Base-by-base conservation (phyloP, 2,888 invertebrate species). In the Lissonota sp. region DNA sequence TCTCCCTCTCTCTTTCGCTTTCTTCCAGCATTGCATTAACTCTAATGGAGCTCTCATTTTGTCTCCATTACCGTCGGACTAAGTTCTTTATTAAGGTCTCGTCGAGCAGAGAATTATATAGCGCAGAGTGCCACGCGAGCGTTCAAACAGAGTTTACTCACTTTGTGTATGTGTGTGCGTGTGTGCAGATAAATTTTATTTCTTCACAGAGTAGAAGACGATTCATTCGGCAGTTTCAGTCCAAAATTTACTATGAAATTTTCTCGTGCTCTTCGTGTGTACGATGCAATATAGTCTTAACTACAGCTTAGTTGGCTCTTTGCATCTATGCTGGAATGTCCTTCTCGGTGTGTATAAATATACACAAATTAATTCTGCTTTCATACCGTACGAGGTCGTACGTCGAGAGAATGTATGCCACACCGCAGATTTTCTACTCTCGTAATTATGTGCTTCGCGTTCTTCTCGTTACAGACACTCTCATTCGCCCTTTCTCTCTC, bases 31-130 rank as follows among this genome's bases (percentile, higher is more conserved):
- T 71, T 75, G 78, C 74, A 75, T 82, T 79, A 75, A 75, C 79
- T 67, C 75, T 82, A 82, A 79, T 82, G 79, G 82, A 82, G 82
- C 79, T 75, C 78, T 78, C 78, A 82, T 82, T 82, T 82, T 75
- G 82, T 75, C 82, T 82, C 82, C 75, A 82, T 82, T 75, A 82
- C 66, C 75, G 66, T 62, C 67, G 49, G 75, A 67, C 79, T 75
- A 75, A 82, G 79, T 82, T 82, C 75, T 79, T 82, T 79, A 75
- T 82, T 81, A 74, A 81, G 73, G 74, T 71, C 77, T 73, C 74
- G 66, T 60, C 49, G 12, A 42, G 70, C 66, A 57, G 58, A 75
- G 74, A 81, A 71, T 81, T 81, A 81, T 81, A 81, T 81, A 72
- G 77, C 80, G 51, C 14, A 51, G 76, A 80, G 76, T 76, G 72